Evolutionary conservation across 2,797 vertebrate species (phyloP).

Genomic region (Sciaenops ocellatus): DNA sequence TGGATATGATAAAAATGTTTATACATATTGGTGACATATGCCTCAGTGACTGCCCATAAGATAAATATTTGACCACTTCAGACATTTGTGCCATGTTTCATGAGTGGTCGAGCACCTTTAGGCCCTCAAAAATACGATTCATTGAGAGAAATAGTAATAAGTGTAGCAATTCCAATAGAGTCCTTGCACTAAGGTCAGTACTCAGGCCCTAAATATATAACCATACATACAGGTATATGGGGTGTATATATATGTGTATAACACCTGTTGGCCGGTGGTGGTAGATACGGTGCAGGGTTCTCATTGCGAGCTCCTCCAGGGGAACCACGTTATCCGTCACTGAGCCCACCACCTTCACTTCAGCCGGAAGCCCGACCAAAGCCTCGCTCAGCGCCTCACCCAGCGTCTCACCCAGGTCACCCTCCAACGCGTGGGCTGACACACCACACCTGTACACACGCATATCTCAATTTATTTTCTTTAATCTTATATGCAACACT

Average conservation of each 20-base stretch:
- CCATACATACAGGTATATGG: not conserved
- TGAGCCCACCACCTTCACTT: constrained; percentile 93
- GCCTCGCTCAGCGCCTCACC: constrained; percentile 87
- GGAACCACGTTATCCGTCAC: constrained; percentile 89
- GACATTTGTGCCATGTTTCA: too few species aligned
- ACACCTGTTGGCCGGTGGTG: constrained; percentile 84
- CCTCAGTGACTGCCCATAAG: too few species aligned
- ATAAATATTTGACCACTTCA: too few species aligned
- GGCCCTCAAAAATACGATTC: too few species aligned
- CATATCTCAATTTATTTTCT: not conserved
- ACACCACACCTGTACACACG: constrained; percentile 89
- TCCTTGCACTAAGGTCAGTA: too few species aligned
- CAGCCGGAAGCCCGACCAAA: constrained; percentile 90
- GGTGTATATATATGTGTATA: not conserved
- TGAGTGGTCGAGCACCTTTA: too few species aligned
- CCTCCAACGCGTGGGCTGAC: constrained; percentile 83
- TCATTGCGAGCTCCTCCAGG: constrained; percentile 94
- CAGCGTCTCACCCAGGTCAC: constrained; percentile 76
- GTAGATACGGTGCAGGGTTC: constrained; percentile 87
- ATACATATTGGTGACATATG: too few species aligned
- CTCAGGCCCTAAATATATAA: too few species aligned
- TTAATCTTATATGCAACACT: not conserved
- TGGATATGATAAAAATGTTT: too few species aligned
- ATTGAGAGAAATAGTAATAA: too few species aligned
- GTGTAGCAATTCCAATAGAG: too few species aligned